A percentile compares a stretch with the other conserved stretches of the same genome.
Conservation (phyloP, 2,797 vertebrate species). For the Peromyscus aztecus region DNA sequence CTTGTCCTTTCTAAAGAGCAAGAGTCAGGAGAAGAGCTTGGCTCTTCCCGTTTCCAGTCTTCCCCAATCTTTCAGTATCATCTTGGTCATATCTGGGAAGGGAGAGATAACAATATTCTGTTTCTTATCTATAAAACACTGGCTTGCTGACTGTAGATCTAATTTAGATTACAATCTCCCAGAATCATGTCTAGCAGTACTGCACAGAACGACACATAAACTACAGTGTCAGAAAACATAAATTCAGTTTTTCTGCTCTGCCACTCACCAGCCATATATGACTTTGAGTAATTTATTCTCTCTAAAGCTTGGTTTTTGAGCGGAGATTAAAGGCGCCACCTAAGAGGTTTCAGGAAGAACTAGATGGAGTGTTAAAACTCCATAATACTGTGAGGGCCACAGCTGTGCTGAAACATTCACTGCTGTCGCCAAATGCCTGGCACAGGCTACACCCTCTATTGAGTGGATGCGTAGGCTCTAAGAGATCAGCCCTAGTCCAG, state of each 20-base stretch:
- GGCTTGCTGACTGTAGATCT: constrained; percentile 60
- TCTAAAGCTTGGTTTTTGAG: background rate
- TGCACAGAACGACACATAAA: constrained; percentile 44
- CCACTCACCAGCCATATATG: background rate
- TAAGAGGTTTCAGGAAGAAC: background rate
- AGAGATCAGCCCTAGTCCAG: background rate
- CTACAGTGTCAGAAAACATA: background rate
- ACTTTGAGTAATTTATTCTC: constrained; percentile 54
- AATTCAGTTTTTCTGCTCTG: constrained; percentile 47
- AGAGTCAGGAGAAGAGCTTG: background rate
- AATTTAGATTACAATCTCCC: constrained; percentile 74
- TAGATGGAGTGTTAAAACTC: background rate
- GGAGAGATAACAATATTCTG: constrained; percentile 52
- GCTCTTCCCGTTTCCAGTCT: constrained; percentile 19
- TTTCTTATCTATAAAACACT: constrained; percentile 69
- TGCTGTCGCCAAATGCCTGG: background rate
- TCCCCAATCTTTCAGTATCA: constrained; percentile 16
- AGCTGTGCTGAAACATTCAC: background rate
- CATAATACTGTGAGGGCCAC: background rate
- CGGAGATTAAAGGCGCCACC: background rate
- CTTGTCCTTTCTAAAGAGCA: constrained; percentile 39
- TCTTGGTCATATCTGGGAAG: constrained; percentile 45
- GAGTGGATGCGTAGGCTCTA: background rate
- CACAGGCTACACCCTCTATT: background rate
- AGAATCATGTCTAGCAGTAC: background rate